Base-by-base conservation (phyloP, 2,888 invertebrate species). In the Volucella inanis region DNA sequence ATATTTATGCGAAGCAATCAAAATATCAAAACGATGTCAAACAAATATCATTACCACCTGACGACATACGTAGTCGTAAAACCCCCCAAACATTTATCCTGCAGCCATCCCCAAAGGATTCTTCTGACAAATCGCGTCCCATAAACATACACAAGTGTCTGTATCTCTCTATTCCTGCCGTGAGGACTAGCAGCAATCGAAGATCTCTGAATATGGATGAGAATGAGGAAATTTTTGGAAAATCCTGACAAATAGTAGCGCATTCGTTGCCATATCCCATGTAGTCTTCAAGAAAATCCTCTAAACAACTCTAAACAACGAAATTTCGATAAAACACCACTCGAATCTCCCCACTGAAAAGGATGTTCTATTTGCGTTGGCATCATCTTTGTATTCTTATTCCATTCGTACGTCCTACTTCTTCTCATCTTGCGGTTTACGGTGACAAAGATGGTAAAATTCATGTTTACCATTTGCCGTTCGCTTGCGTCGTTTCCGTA, bases 11-110 rank as follows among this genome's bases (percentile, higher is more conserved):
- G 61, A 76, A 81, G 62, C 85, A 85, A 85, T 85, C 85, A 85
- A 76, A 85, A 81, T 85, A 85, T 85, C 85, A 81, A 77, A n/a
- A 62, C 71, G 85, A 81, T 85, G 85, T 85, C 85, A 85, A 85
- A 85, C 85, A 85, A 81, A 85, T 68, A 81, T 85, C 85, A 85
- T 85, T 85, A 81, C 85, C 85, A 85, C 81, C 85, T 76, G 76
- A 76, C 14, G 76, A 57, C 76, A 72, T 71, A 64, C 50, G 72
- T 71, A 77, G 68, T 57, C 38, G 22, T 31, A 8, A 31, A 31
- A 52, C 62, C 61, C 54, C 47, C 8, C 22, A 31, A 11, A 15
- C 18, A 39, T 3, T 45, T 14, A 4, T n/a, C 14, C 31, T 31
- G 31, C 6, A 31, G 31, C 31, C 31, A 31, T 43, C 43, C 10